Conservation (phyloP, 2,797 vertebrate species). For the Hemitrygon akajei region DNA sequence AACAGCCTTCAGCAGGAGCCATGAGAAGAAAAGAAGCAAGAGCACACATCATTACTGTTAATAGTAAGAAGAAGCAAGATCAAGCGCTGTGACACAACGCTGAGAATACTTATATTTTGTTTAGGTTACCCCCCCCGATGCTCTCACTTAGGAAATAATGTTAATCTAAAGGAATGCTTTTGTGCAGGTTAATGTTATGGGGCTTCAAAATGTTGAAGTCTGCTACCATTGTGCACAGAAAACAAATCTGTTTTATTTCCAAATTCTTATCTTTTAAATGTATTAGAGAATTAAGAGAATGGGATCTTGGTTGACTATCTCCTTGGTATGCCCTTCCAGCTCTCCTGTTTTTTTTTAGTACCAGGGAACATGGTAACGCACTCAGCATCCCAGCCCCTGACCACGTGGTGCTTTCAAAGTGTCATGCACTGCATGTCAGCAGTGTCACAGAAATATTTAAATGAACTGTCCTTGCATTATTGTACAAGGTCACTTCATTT, state of each 20-base stretch:
- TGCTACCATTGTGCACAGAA: neutral
- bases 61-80: neutral
- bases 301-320: neutral
- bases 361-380: neutral
- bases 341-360: neutral
- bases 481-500: constrained; percentile 23
- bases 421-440: neutral
- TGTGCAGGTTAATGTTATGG: neutral
- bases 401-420: neutral
- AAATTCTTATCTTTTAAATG: neutral
- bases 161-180: neutral
- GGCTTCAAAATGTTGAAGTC: neutral
- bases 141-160: neutral
- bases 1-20: neutral
- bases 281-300: neutral
- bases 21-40: neutral
- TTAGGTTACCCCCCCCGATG: neutral
- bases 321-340: neutral
- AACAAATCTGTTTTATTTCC: neutral
- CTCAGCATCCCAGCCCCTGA: neutral
- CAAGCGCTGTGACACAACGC: neutral
- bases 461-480: constrained; percentile 17
- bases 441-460: neutral
- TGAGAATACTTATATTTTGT: neutral
- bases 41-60: neutral